Base-by-base conservation (phyloP, 2,797 vertebrate species). In the Sardinella longiceps region DNA sequence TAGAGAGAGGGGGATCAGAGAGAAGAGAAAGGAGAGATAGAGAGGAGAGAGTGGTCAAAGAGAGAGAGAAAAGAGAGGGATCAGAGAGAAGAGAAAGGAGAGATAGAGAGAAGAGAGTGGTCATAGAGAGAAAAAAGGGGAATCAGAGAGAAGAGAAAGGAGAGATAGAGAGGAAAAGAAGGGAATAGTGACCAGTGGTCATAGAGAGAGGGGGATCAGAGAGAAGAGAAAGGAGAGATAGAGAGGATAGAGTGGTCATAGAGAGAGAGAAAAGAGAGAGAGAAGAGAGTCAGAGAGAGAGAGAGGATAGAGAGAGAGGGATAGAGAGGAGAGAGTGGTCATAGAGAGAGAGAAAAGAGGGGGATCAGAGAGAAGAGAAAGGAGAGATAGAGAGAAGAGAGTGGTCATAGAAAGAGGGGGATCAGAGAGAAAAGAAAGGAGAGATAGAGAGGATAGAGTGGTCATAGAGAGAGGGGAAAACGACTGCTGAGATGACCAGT, bases 401-500 rank as follows among this genome's bases (percentile, higher is more conserved):
- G 20, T 0, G 45, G 45, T 4, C 10, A 46, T 9, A 46, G 45
- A 9, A 7, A 9, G 58, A 28, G 58, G 10, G n/a, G 23, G 25
- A 9, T 46, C 10, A 63, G 58, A 63, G 58, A n/a, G 2, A 11
- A 63, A 25, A 28, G 58, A 63, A 9, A 63, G 14, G 9, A 50
- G 48, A 50, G 48, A 50, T 50, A 6, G 50, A 15, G 50, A 11
- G 46, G 46, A 1, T 48, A 48, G 46, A 48, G 46, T 1, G 5
- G n/a, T n/a, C n/a, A n/a, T n/a, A 48, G 46, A 11, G 46, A 48
- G 46, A 48, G 18, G 18, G 18, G 50, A 14, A 15, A 51, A 2
- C 3, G 37, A 33, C 63, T 28, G 37, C 84, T 84, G 84, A 80
- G 86, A 83, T 87, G 80, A 77, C 82, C 84, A 84, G 82, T 1